Evolutionary conservation across 2,888 invertebrate species (phyloP).

Genomic region (Eupeodes luniger): DNA sequence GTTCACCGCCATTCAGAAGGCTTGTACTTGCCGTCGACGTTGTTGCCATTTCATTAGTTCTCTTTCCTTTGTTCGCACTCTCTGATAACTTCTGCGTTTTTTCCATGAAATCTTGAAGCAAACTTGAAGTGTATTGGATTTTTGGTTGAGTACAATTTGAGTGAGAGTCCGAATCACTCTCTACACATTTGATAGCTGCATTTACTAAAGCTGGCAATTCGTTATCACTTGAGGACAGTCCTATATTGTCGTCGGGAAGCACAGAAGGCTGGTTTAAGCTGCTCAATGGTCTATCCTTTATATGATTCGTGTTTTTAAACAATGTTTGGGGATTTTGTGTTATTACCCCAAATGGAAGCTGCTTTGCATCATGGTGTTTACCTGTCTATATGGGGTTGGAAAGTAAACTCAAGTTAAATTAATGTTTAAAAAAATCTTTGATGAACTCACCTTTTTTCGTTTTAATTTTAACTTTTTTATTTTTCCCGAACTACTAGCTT

Average conservation of each 20-base stretch:
- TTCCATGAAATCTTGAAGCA: conserved; percentile 92
- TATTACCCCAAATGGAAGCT: neutral
- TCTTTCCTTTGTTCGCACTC: conserved; percentile 83
- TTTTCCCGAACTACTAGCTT: conserved; percentile 70
- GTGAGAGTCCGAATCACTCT: conserved; percentile 89
- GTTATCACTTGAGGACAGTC: conserved; percentile 88
- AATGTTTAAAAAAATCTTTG: neutral
- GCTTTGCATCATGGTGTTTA: conserved; percentile 42
- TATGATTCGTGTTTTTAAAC: conserved; percentile 10
- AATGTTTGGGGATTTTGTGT: conserved; percentile 6
- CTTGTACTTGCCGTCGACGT: conserved; percentile 82
- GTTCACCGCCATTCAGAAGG: conserved; percentile 78
- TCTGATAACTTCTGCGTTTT: conserved; percentile 89
- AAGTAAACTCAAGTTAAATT: neutral
- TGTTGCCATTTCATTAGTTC: conserved; percentile 84
- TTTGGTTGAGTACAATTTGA: conserved; percentile 85
- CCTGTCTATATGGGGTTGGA: neutral
- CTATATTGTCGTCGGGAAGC: conserved; percentile 79
- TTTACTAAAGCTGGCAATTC: conserved; percentile 90
- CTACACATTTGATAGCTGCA: conserved; percentile 90
- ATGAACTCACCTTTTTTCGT: conserved; percentile 80
- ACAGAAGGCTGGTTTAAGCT: conserved; percentile 43
- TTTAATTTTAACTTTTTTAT: conserved; percentile 82
- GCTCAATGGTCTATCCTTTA: conserved; percentile 39
- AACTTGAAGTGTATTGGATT: conserved; percentile 88